These are phyloP conservation scores for Drosophila grimshawi DNA, from an alignment of 1,140 invertebrate species.

Conservation along the genomic window DNA sequence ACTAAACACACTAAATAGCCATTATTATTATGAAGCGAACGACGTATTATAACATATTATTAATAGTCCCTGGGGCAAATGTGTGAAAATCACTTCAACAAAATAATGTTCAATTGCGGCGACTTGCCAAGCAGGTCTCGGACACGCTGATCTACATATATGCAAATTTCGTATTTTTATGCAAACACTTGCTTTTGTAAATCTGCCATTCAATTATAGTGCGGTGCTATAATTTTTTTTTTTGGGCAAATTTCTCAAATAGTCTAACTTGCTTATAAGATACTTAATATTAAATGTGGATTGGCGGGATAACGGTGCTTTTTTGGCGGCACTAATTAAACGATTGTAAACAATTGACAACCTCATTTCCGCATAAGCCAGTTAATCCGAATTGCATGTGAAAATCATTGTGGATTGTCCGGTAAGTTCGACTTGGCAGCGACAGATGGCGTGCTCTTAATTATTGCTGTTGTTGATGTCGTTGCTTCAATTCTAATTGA, in stretches of 20 bases:
- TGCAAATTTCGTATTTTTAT: constrained; percentile 51
- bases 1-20: constrained; percentile 52
- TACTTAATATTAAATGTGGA: constrained; percentile 6
- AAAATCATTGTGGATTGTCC: constrained; percentile 35
- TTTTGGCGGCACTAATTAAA: constrained; percentile 56
- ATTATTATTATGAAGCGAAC: constrained; percentile 21
- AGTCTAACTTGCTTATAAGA: constrained; percentile 8
- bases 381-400: constrained; percentile 49
- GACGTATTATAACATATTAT: constrained; percentile 60
- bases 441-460: constrained; percentile 56
- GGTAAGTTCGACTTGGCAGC: constrained; percentile 18
- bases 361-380: constrained; percentile 71
- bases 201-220: constrained; percentile 56
- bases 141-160: constrained; percentile 14
- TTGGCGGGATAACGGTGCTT: constrained; percentile 45
- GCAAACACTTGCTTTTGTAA: constrained; percentile 38
- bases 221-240: constrained; percentile 35
- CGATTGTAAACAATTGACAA: constrained; percentile 41
- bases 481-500: constrained; percentile 63
- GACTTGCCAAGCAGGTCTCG: constrained; percentile 2
- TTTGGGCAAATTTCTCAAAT: constrained; percentile 3
- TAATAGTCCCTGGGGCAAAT: constrained; percentile 35
- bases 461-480: constrained; percentile 46
- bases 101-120: constrained; percentile 33
- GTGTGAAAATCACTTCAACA: constrained; percentile 69